Evolutionary conservation across 2,888 invertebrate species (phyloP).

Genomic region (Lycaena phlaeas): DNA sequence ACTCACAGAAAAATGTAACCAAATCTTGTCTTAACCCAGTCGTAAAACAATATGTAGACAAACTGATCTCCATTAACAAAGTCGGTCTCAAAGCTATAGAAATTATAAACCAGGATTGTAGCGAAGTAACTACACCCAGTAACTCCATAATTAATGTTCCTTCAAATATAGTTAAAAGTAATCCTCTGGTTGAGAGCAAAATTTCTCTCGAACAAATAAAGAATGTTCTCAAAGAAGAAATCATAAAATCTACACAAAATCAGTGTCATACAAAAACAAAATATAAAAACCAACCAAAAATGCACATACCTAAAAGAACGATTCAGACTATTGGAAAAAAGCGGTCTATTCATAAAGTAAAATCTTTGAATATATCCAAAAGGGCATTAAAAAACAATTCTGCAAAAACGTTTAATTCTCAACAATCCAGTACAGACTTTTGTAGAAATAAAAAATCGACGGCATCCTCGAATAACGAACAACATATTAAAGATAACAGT

Average conservation of each 20-base stretch:
- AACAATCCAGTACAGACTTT: not conserved
- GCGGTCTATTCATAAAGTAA: slow-evolving; percentile 46
- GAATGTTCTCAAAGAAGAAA: slow-evolving; percentile 36
- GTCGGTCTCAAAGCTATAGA: slow-evolving; percentile 51
- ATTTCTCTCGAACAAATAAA: slow-evolving; percentile 55
- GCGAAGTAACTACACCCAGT: slow-evolving; percentile 55
- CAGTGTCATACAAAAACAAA: slow-evolving; percentile 3
- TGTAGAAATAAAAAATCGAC: not conserved
- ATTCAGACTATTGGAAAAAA: slow-evolving; percentile 29
- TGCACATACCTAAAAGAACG: slow-evolving; percentile 15
- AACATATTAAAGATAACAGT: not conserved
- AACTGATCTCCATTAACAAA: slow-evolving; percentile 46
- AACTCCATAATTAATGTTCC: slow-evolving; percentile 57
- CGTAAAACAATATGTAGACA: slow-evolving; percentile 52
- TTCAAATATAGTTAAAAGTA: slow-evolving; percentile 33
- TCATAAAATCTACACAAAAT: slow-evolving; percentile 25
- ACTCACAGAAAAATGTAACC: slow-evolving; percentile 10
- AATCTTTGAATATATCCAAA: slow-evolving; percentile 56
- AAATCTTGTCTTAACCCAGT: slow-evolving; percentile 37
- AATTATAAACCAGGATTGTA: slow-evolving; percentile 57
- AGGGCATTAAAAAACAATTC: slow-evolving; percentile 25
- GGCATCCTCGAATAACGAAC: too few relatives aligned
- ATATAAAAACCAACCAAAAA: slow-evolving; percentile 15
- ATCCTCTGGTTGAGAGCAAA: slow-evolving; percentile 29
- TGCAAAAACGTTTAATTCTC: not conserved